Evolutionary conservation across 2,113 vertebrate genomes (phyloP).

Genomic region (Sprattus sprattus): DNA sequence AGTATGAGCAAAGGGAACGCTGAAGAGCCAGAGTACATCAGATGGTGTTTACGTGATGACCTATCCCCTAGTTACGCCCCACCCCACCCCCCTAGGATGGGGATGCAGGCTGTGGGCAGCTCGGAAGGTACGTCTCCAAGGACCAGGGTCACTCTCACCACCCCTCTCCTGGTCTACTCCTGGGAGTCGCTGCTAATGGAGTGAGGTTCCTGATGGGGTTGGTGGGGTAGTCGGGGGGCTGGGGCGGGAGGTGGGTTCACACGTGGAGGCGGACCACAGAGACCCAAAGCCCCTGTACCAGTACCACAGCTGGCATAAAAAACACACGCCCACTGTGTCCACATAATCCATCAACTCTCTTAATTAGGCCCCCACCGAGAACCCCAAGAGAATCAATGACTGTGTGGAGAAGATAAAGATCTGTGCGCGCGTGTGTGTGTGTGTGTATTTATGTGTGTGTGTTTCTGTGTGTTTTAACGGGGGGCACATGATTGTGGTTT

Average conservation of each 20-base stretch:
- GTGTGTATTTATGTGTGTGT: neutral
- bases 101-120: no score
- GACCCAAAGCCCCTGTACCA: conserved; percentile 53
- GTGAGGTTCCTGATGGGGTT: neutral
- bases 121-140: neutral
- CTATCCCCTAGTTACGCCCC: neutral
- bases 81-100: no score
- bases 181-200: neutral
- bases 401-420: conserved; percentile 26
- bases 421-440: neutral
- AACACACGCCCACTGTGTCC: conserved; percentile 60
- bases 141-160: neutral
- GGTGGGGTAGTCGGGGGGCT: conserved; percentile 28
- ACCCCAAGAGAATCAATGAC: conserved; percentile 59
- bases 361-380: conserved; percentile 60
- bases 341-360: conserved; percentile 66
- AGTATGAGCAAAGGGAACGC: neutral
- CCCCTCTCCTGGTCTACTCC: neutral
- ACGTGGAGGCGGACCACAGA: conserved; percentile 59
- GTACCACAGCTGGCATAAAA: conserved; percentile 32
- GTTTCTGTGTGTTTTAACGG: neutral
- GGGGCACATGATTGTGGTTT: conserved; percentile 26
- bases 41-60: neutral
- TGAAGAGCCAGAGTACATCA: neutral
- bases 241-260: neutral